phyloP scores from a whole-genome alignment of 2,797 vertebrate genomes.

The Enteromius paludinosus region DNA sequence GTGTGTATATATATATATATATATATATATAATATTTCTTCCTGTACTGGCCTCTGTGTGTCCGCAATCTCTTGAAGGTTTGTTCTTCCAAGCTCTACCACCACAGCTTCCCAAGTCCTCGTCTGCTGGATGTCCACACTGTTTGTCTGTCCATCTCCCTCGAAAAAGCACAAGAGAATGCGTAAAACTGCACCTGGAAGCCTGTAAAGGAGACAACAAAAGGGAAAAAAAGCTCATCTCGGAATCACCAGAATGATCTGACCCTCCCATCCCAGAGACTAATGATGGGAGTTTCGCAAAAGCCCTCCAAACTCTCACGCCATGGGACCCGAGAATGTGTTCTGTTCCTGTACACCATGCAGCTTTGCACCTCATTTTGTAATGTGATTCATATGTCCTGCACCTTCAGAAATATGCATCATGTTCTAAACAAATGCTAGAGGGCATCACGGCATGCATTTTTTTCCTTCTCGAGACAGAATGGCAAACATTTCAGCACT shows the following conservation, averaged over 20 bases:
- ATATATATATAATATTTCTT: constrained; percentile 64
- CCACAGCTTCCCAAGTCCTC: constrained; percentile 65
- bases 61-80: constrained; percentile 80
- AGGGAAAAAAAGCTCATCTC: constrained; percentile 58
- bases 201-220: constrained; percentile 49
- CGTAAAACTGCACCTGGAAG: constrained; percentile 55
- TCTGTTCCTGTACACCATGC: constrained; percentile 22
- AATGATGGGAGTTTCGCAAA: constrained; percentile 44
- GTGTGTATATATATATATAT: background rate
- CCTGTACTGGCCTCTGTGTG: constrained; percentile 71
- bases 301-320: constrained; percentile 30
- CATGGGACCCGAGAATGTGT: constrained; percentile 26
- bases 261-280: constrained; percentile 52
- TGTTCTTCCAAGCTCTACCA: constrained; percentile 86
- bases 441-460: constrained; percentile 51
- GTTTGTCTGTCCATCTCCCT: constrained; percentile 59
- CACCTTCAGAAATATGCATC: constrained; percentile 42
- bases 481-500: constrained; percentile 50
- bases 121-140: constrained; percentile 55
- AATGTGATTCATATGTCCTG: constrained; percentile 33
- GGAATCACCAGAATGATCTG: constrained; percentile 45
- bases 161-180: constrained; percentile 70
- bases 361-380: constrained; percentile 48
- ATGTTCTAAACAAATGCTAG: constrained; percentile 36
- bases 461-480: constrained; percentile 25